Conservation (phyloP, 2,113 vertebrate species). For the Peromyscus polionotus region DNA sequence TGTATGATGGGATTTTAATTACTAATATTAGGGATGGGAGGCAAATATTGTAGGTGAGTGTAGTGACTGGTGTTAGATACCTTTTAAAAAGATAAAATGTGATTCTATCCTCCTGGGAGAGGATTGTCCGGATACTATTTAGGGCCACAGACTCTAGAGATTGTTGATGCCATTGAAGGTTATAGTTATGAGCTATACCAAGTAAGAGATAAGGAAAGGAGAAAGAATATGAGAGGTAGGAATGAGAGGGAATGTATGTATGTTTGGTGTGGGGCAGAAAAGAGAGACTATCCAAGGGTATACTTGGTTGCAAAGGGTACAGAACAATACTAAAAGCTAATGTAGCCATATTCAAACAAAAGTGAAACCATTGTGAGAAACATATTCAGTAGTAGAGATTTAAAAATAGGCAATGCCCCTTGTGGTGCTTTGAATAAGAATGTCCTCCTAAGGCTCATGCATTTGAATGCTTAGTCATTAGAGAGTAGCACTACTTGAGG, state of each 20-base stretch:
- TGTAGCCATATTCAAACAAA: neutral
- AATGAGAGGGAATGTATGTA: neutral
- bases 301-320: neutral
- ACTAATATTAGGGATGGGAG: neutral
- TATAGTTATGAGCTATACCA: neutral
- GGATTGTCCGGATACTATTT: neutral
- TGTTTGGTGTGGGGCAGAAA: neutral
- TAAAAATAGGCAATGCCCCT: neutral
- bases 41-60: neutral
- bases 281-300: neutral
- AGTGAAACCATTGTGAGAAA: neutral
- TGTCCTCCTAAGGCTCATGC: neutral
- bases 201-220: neutral
- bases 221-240: neutral
- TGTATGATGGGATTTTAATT: neutral
- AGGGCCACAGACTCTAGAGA: neutral
- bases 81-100: neutral
- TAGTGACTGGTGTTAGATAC: neutral
- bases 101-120: neutral
- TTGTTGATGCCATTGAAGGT: neutral
- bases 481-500: neutral
- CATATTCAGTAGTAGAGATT: neutral
- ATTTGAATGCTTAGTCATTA: neutral
- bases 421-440: neutral
- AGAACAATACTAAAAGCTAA: neutral